Evolutionary conservation across 2,888 invertebrate genomes (phyloP).

Genomic region (Chrysina gloriosa): DNA sequence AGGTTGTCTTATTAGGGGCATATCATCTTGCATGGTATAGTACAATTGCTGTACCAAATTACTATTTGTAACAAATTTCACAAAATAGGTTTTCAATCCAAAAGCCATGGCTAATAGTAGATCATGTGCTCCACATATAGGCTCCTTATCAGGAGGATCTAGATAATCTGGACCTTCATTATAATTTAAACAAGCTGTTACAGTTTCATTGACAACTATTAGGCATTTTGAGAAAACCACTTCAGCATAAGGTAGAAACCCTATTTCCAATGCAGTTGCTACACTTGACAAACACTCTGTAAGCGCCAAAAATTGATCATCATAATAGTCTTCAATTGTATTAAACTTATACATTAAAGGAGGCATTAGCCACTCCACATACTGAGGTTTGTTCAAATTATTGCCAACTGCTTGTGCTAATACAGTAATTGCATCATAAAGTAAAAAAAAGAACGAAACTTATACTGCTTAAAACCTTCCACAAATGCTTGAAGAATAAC

Average conservation of each 20-base stretch:
- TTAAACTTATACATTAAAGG: slow-evolving; percentile 81
- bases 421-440: slow-evolving; percentile 83
- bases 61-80: slow-evolving; percentile 73
- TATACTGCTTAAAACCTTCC: slow-evolving; percentile 75
- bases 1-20: slow-evolving; percentile 79
- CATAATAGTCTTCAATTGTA: slow-evolving; percentile 77
- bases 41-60: slow-evolving; percentile 76
- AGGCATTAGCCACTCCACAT: slow-evolving; percentile 77
- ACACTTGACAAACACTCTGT: slow-evolving; percentile 81
- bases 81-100: slow-evolving; percentile 76
- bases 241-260: slow-evolving; percentile 80
- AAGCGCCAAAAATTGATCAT: slow-evolving; percentile 76
- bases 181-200: slow-evolving; percentile 73
- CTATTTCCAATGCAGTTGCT: slow-evolving; percentile 78
- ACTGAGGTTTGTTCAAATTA: slow-evolving; percentile 75
- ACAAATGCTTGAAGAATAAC: slow-evolving; percentile 78
- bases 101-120: slow-evolving; percentile 78
- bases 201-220: slow-evolving; percentile 75
- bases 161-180: slow-evolving; percentile 73
- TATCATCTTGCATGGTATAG: slow-evolving; percentile 79
- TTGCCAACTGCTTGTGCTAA: slow-evolving; percentile 79
- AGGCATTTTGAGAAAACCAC: slow-evolving; percentile 78
- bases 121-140: slow-evolving; percentile 82
- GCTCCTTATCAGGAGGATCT: slow-evolving; percentile 76
- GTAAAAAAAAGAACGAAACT: slow-evolving; percentile 79